A percentile compares a stretch with the other conserved stretches of the same genome.
These are phyloP conservation scores for Ceyx margarethae DNA, from an alignment of 2,113 vertebrate genomes.

Conservation along the genomic window DNA sequence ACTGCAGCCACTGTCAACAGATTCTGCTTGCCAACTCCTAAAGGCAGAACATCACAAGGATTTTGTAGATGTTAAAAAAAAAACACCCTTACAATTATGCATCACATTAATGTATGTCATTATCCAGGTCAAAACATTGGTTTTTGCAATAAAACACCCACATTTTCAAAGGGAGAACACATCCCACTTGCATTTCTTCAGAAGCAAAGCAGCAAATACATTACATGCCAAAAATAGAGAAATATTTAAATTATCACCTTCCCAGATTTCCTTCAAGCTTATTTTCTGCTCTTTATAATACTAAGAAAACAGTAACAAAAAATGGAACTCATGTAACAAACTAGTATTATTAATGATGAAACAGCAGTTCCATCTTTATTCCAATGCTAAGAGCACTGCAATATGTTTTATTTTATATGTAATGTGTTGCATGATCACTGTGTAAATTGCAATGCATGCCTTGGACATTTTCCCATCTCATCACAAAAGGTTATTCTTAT, in stretches of 20 bases:
- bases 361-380: neutral
- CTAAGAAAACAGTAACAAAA: neutral
- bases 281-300: neutral
- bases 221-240: neutral
- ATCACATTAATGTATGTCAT: neutral
- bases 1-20: constrained; percentile 93
- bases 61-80: neutral
- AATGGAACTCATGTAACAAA: neutral
- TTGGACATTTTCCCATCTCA: neutral
- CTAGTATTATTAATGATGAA: neutral
- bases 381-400: neutral
- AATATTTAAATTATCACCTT: neutral
- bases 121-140: neutral
- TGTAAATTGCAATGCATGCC: neutral
- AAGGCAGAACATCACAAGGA: neutral
- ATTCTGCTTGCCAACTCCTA: constrained; percentile 97
- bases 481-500: neutral
- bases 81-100: neutral
- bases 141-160: neutral
- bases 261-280: neutral
- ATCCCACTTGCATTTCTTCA: neutral
- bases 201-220: neutral
- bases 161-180: neutral
- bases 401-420: too few species aligned
- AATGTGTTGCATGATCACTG: neutral